Base-by-base conservation (phyloP, 2,113 vertebrate genomes). In the Hemicordylus capensis region DNA sequence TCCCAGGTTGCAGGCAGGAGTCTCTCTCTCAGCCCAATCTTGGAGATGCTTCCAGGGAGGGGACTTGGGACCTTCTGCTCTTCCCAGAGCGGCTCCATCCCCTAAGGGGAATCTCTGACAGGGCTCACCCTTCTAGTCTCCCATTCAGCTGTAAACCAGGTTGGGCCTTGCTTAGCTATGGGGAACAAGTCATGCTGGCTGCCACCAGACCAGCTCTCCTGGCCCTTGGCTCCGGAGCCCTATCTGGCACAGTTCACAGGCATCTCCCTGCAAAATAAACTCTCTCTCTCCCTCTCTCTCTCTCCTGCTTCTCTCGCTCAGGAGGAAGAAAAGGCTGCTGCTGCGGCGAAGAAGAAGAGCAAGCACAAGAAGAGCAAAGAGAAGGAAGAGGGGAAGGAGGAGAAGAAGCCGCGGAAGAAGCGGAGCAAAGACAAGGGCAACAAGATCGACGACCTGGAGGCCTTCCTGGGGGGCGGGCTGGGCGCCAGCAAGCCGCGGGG, bases 321-420 rank as follows among this genome's bases (percentile, higher is more conserved):
- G 97, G 98, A 99, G 81, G 99, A 99, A 4, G 98, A 98, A 1
- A 98, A 98, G 88, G 94, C 92, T 0, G 75, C 87, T 24, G 98
- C 96, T 90, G 99, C 97, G 96, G 98, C 96, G 95, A 98, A 96
- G 91, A 97, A 95, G 92, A 98, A 97, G 89, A 97, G 97, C 89
- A 98, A 97, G 95, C 99, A 97, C 79, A 89, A 83, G 90, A 98
- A 97, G 91, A 96, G 97, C 85, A 97, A 96, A 85, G 97, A 97
- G 91, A 96, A 97, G 81, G 98, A 96, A 82, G 97, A 98, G n/a
- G 92, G 93, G 8, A 90, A 94, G 79, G 96, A 97, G 6, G 97
- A 97, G 80, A 96, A 97, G 42, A 97, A 96, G 85, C 97, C 95
- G 91, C 97, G 97, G 83, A 97, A 96, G 85, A 96, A 96, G 46